Base-by-base conservation (phyloP, 2,797 vertebrate species). In the Chrysolophus pictus region DNA sequence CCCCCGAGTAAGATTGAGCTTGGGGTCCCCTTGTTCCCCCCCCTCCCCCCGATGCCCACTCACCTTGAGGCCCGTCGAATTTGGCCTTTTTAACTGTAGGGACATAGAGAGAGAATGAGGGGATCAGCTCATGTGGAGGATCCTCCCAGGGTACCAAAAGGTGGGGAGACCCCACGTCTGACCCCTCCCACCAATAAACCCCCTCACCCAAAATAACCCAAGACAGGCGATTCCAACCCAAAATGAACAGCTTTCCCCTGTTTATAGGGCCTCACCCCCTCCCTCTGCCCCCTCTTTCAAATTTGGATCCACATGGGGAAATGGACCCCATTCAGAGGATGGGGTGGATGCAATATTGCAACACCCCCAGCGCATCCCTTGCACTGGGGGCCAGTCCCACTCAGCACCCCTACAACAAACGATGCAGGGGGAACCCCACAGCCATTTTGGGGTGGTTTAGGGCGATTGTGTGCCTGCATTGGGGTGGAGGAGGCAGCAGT, bases 31-130 rank as follows among this genome's bases (percentile, higher is more conserved):
- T 63, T 0, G 0, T 31, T 10, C 21, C 31, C 47, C 47, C 22
- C 11, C 21, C 22, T 12, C 15, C 51, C 15, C 51, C 15, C 13
- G 51, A 29, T 53, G 51, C 51, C 51, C 51, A 55, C 51, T 55
- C 97, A 99, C 99, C 99, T 98, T 99, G 99, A 41, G 99, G 98
- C 97, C 99, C 99, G 89, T 99, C 99, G 31, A 99, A 99, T 97
- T 99, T 99, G 96, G 98, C 99, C 98, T 99, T 99, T 98, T 99
- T 99, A 97, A 99, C 99, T 99, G 98, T 7, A 75, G 97, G 97
- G 65, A 97, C 59, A 98, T 82, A 93, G 60, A 92, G 16, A 53
- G 71, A 93, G 67, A 41, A 47, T 63, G 73, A 55, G 56, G 39
- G 77, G 74, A 78, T 91, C 65, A 92, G 73, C 23, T 17, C 64